Conservation (phyloP, 1,140 invertebrate species). For the Aphaenogaster rudis region DNA sequence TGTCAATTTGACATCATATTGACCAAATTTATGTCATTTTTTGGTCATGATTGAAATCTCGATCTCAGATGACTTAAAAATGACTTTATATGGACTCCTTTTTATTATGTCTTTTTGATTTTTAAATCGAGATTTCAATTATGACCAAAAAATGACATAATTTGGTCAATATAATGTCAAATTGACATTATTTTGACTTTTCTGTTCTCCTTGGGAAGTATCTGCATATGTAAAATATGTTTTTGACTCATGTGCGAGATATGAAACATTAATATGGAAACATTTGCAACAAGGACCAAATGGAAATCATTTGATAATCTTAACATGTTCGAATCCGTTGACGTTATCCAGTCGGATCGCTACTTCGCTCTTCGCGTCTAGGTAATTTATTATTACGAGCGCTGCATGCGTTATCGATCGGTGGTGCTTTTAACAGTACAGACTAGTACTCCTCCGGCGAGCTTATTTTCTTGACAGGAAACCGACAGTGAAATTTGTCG, state of each 20-base stretch:
- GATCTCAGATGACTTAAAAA: too few species aligned
- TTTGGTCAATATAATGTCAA: not conserved
- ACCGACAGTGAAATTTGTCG: constrained; percentile 51
- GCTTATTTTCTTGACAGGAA: constrained; percentile 60
- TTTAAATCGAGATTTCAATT: too few species aligned
- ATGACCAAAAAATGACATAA: too few species aligned
- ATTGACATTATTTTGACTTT: not conserved
- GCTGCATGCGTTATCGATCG: constrained; percentile 70
- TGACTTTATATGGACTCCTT: too few species aligned
- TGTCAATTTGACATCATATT: too few species aligned
- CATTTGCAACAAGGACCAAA: constrained; percentile 22
- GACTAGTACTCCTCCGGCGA: constrained; percentile 27
- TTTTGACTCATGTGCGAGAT: not conserved
- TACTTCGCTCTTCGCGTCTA: constrained; percentile 67
- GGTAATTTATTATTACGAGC: constrained; percentile 74
- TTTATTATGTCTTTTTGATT: too few species aligned
- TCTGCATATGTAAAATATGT: not conserved
- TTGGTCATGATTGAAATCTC: too few species aligned
- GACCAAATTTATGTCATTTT: too few species aligned
- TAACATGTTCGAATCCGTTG: constrained; percentile 58
- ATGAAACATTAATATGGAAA: not conserved
- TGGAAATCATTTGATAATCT: constrained; percentile 69
- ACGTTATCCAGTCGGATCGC: constrained; percentile 70
- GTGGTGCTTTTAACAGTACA: constrained; percentile 64
- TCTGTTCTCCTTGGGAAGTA: not conserved